Conservation (phyloP, 2,113 vertebrate genomes). For the Fregetta grallaria region DNA sequence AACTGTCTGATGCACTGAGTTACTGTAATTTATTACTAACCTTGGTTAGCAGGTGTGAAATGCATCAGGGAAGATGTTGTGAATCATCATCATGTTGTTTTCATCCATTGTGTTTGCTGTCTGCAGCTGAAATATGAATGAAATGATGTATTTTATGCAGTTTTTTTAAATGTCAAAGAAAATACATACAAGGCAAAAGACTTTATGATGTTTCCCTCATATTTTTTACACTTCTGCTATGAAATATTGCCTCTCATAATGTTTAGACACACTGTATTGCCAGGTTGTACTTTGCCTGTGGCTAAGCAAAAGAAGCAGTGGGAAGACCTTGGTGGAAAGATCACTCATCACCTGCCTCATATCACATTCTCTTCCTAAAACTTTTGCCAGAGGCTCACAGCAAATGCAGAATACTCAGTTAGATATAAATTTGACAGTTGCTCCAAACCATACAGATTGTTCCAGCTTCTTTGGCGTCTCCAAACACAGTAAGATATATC, state of each 20-base stretch:
- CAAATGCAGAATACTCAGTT: not conserved
- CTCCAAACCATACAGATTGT: not conserved
- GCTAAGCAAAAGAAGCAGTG: not conserved
- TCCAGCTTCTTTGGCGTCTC: not conserved
- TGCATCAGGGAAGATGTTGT: not conserved
- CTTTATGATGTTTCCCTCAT: not conserved
- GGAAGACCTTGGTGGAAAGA: not conserved
- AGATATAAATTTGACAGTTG: not conserved
- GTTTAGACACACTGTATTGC: not conserved
- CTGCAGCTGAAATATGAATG: constrained; percentile 6
- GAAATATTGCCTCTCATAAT: not conserved
- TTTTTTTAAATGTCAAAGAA: not conserved
- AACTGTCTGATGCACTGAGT: not conserved
- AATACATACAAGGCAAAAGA: not conserved
- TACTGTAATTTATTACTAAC: not conserved
- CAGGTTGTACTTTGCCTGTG: not conserved
- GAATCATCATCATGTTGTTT: constrained; percentile 4
- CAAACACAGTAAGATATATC: not conserved
- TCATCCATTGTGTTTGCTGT: not conserved
- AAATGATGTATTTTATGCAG: not conserved
- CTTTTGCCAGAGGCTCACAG: not conserved
- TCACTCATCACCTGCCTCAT: not conserved
- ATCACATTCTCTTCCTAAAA: not conserved
- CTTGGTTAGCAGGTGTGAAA: constrained; percentile 17
- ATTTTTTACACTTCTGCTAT: not conserved